phyloP scores from a whole-genome alignment of 2,797 vertebrate species.

The Tachyglossus aculeatus region DNA sequence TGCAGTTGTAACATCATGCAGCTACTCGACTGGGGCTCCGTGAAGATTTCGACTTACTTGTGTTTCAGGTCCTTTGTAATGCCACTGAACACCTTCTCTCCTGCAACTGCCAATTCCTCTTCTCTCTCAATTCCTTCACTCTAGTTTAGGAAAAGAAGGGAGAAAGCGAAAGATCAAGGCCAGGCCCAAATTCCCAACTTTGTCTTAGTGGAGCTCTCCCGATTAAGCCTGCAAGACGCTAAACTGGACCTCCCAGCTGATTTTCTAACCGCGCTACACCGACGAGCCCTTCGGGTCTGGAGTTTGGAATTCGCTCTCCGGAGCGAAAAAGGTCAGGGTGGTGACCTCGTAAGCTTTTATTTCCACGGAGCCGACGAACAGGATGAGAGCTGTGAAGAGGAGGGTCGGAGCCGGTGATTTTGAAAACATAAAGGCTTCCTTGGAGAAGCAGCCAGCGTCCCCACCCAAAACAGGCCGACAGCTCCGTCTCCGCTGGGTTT shows the following conservation, averaged over 20 bases:
- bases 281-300: not conserved
- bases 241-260: not conserved
- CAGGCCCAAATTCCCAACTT: not conserved
- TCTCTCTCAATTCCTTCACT: not conserved
- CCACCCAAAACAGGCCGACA: too few species aligned
- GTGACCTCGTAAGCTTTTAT: too few species aligned
- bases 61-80: slow-evolving; percentile 80
- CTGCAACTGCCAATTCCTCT: accelerated
- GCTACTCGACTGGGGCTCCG: too few species aligned
- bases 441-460: too few species aligned
- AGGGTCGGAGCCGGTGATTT: not conserved
- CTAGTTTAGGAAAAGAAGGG: slow-evolving; percentile 25
- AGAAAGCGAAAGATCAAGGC: not conserved
- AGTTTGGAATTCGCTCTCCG: not conserved
- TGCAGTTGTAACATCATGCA: too few species aligned
- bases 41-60: too few species aligned
- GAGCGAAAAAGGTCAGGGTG: not conserved
- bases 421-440: not conserved
- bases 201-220: not conserved
- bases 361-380: not conserved
- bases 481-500: too few species aligned
- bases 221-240: not conserved
- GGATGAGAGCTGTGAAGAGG: not conserved
- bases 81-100: slow-evolving; percentile 76
- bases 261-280: not conserved